Percentiles rank a stretch among this genome's conserved stretches.
Evolutionary conservation across 2,797 vertebrate species (phyloP).

Genomic region (Triplophysa yarkandensis): DNA sequence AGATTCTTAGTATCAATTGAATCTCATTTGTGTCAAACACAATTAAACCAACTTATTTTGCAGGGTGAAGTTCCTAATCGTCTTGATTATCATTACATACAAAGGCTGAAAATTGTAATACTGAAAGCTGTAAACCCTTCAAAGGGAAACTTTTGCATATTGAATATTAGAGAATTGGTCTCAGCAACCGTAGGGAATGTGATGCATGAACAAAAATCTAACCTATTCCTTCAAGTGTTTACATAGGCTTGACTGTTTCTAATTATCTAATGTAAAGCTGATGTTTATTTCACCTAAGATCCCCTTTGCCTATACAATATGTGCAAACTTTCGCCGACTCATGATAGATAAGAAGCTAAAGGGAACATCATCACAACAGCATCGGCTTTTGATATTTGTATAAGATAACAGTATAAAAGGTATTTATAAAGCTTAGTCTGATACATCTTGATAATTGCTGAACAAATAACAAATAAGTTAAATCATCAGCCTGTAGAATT

Average conservation of each 20-base stretch:
- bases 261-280: background rate
- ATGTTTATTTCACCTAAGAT: background rate
- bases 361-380: background rate
- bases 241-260: background rate
- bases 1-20: background rate
- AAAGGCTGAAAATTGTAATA: background rate
- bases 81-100: background rate
- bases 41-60: background rate
- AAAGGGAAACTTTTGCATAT: no score
- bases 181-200: no score
- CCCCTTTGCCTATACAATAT: background rate
- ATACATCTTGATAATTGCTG: background rate
- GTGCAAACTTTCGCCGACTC: conserved; percentile 11
- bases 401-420: background rate
- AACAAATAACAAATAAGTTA: background rate
- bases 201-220: conserved; percentile 7
- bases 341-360: background rate
- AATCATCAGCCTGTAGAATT: background rate
- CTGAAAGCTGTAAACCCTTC: background rate
- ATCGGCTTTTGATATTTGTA: background rate
- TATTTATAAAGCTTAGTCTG: conserved; percentile 10
- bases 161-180: background rate
- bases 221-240: conserved; percentile 8
- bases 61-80: background rate
- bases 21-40: background rate